Conservation (phyloP, 2,113 vertebrate genomes). For the Ceyx melanurus region DNA sequence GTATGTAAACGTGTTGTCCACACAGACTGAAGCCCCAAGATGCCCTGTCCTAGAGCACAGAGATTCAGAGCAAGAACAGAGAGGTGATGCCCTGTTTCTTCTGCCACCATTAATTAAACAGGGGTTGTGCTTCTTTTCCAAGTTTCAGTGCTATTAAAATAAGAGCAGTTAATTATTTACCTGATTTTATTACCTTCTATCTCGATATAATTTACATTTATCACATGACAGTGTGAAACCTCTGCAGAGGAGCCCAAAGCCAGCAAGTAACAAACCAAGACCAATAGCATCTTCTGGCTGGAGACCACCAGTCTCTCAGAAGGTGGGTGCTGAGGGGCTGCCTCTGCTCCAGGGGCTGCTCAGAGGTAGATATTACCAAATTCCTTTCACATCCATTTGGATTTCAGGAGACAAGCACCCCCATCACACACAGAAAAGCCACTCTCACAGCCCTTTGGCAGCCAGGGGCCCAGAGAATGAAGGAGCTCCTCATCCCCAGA, state of each 20-base stretch:
- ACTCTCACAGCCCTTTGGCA: background rate
- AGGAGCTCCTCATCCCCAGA: background rate
- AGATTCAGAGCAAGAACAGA: background rate
- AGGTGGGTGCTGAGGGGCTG: background rate
- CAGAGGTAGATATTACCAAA: background rate
- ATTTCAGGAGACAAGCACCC: conserved; percentile 14
- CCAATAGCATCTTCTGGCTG: background rate
- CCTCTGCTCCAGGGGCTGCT: background rate
- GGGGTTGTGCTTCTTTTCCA: background rate
- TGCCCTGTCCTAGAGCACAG: background rate
- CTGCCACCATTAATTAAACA: background rate
- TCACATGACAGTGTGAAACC: background rate
- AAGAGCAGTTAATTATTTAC: background rate
- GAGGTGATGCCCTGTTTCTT: background rate
- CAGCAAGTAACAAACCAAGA: background rate
- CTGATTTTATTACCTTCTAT: background rate
- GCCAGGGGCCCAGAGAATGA: background rate
- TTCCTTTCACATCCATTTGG: background rate
- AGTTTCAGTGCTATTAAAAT: background rate
- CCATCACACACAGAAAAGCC: background rate
- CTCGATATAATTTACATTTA: background rate
- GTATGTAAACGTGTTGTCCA: background rate
- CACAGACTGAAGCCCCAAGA: background rate
- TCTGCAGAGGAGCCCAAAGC: background rate
- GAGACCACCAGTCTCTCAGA: background rate